Evolutionary conservation across 1,140 invertebrate species (phyloP), one percentile per base, ranked within the genome.

Genomic region (Polypedilum vanderplanki): DNA sequence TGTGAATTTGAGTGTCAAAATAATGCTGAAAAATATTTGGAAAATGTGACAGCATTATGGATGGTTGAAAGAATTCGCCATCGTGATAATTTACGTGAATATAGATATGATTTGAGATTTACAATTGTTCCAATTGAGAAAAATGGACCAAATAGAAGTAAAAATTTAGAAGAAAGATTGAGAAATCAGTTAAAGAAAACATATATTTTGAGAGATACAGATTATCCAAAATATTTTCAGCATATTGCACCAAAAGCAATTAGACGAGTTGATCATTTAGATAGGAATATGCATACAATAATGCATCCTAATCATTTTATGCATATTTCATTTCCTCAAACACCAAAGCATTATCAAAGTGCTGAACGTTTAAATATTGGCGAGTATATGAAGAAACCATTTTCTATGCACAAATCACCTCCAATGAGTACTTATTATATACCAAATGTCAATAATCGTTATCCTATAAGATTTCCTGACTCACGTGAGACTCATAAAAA

Each of bases 71-170:
- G 87, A 40, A 85, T 88, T 41, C 79, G 87, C 64, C 88, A 89
- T 80, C 83, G 87, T 75, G 87, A 88, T 76, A 78, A 79, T 17
- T 83, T 85, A 74, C 79, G 79, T 10, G 82, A 83, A 77, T 87
- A 85, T 78, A 84, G 86, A 76, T 89, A 87, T 78, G 88, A 90
- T 79, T 81, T 89, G 76, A 88, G 88, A 77, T 89, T 88, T 78
- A 89, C 85, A 15, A 85, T 90, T 12, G 84, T 85, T 12, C 87
- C 87, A 7, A 83, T 86, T 9, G 74, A 41, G 12, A n/a, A 8
- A n/a, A 46, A 40, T 46, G 22, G 40, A 7, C 10, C 22, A 8
- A 24, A 33, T 24, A 41, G 18, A 3, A 20, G 33, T 24, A 22
- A 40, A 8, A 40, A 70, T n/a, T 12, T 20, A 22, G 75, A 74